phyloP scores from a whole-genome alignment of 1,140 invertebrate species.

The Ptiloglossa arizonensis region DNA sequence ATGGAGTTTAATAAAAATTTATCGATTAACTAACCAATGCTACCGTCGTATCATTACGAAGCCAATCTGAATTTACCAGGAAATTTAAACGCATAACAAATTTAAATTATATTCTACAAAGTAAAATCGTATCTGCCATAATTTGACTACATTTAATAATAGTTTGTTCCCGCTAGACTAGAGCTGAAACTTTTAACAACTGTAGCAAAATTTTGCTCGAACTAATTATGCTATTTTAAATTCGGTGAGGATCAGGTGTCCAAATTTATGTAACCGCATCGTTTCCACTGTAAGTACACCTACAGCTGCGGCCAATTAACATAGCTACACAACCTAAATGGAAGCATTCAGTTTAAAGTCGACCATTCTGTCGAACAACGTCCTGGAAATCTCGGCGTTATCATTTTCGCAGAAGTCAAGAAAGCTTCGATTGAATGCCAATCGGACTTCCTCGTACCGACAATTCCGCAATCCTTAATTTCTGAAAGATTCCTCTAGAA shows the following conservation, averaged over 20 bases:
- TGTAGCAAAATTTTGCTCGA: background rate
- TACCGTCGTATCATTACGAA: no score
- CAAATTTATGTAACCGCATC: background rate
- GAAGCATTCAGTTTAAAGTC: conserved; percentile 22
- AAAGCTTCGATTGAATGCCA: background rate
- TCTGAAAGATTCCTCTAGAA: background rate
- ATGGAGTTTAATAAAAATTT: no score
- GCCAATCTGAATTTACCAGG: no score
- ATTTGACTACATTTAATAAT: no score
- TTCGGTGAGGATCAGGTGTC: background rate
- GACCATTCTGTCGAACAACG: background rate
- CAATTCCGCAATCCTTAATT: background rate
- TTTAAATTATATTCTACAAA: no score
- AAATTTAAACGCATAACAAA: no score
- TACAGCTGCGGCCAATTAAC: conserved; percentile 39
- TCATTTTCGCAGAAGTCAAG: conserved; percentile 14
- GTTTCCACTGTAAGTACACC: background rate
- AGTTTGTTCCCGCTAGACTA: no score
- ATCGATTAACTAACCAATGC: no score
- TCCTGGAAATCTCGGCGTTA: conserved; percentile 35
- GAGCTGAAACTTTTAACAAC: background rate
- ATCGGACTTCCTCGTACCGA: background rate
- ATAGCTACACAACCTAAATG: conserved; percentile 25
- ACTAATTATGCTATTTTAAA: background rate
- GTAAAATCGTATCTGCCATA: no score